These are phyloP conservation scores for Parotocinclus haroldoi DNA, from an alignment of 2,797 vertebrate genomes.

Conservation along the genomic window DNA sequence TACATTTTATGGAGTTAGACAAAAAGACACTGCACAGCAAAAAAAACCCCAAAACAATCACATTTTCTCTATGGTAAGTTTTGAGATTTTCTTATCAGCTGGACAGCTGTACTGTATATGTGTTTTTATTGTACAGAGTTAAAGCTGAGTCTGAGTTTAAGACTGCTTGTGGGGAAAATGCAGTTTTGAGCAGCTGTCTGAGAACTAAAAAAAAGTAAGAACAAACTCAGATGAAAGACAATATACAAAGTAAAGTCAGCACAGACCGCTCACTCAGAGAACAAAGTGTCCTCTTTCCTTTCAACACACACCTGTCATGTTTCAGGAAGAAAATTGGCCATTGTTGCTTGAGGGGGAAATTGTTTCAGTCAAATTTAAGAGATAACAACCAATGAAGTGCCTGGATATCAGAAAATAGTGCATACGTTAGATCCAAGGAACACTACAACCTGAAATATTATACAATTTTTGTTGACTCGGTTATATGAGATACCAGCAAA, in stretches of 20 bases:
- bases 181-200: slow-evolving; percentile 12
- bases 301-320: slow-evolving; percentile 11
- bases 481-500: no score
- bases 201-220: neutral
- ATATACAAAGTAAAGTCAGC: neutral
- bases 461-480: neutral
- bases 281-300: slow-evolving; percentile 19
- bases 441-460: neutral
- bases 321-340: slow-evolving; percentile 2
- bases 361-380: neutral
- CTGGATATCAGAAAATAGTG: neutral
- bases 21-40: no score
- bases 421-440: neutral
- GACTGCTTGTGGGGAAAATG: slow-evolving; percentile 2
- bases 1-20: no score
- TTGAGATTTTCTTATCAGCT: no score
- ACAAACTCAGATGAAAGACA: slow-evolving; percentile 9
- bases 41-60: no score
- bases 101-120: neutral
- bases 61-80: no score
- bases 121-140: neutral
- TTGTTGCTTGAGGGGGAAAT: slow-evolving; percentile 9
- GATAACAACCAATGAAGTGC: neutral
- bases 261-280: slow-evolving; percentile 3
- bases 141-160: neutral